Evolutionary conservation across 2,888 invertebrate genomes (phyloP).

Genomic region (Aradus depressus): DNA sequence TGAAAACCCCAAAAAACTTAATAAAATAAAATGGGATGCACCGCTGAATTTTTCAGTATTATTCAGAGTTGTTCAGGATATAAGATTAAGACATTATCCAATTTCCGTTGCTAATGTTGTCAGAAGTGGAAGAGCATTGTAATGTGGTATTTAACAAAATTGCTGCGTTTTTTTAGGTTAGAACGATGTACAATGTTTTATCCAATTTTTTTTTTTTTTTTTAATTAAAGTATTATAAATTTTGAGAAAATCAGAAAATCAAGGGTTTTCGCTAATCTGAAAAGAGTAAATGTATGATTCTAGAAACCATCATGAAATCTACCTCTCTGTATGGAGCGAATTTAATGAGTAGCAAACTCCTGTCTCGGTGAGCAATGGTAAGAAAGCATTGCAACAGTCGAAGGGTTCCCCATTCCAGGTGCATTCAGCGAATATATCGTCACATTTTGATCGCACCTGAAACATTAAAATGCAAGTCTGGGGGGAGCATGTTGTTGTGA

Average conservation of each 20-base stretch:
- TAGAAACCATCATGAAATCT: neutral
- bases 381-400: constrained; percentile 32
- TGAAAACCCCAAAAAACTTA: too few species aligned
- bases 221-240: neutral
- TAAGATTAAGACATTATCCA: too few species aligned
- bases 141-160: too few species aligned
- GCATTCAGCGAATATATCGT: constrained; percentile 30
- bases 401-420: constrained; percentile 31
- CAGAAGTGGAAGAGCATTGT: too few species aligned
- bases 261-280: neutral
- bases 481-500: too few species aligned
- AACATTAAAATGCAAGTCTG: too few species aligned
- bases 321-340: constrained; percentile 29
- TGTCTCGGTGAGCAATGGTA: constrained; percentile 31
- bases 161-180: neutral
- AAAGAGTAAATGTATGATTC: neutral
- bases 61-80: too few species aligned
- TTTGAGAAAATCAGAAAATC: neutral
- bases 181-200: neutral
- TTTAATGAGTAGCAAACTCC: constrained; percentile 33
- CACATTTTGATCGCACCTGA: constrained; percentile 37
- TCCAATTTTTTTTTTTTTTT: neutral
- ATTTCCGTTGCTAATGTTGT: too few species aligned
- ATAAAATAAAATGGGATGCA: too few species aligned
- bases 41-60: too few species aligned